A percentile compares a stretch with the other conserved stretches of the same genome.
These are phyloP conservation scores for Protonibea diacanthus DNA, from an alignment of 2,797 vertebrate genomes.

Conservation along the genomic window DNA sequence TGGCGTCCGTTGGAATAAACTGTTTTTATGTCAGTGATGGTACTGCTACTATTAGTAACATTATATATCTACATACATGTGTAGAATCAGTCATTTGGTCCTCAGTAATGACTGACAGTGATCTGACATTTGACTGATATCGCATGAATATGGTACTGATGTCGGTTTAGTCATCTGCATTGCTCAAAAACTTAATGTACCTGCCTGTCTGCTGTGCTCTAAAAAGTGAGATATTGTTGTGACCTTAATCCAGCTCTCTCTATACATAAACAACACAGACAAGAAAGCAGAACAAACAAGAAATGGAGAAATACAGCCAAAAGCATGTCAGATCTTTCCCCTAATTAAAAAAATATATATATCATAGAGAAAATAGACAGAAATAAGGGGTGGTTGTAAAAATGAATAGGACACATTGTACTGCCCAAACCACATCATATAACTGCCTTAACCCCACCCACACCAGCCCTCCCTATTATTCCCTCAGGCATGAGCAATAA, in stretches of 20 bases:
- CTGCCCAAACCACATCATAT: slow-evolving; percentile 28
- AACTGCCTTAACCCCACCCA: slow-evolving; percentile 11
- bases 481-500: slow-evolving; percentile 20
- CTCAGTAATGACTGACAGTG: neutral
- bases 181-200: neutral
- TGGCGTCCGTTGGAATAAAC: neutral
- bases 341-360: neutral
- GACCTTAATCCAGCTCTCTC: neutral
- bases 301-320: neutral
- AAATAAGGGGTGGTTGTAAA: neutral
- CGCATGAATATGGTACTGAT: neutral
- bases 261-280: neutral
- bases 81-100: neutral
- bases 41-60: neutral
- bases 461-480: slow-evolving; percentile 15
- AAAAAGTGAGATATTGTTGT: too few species aligned
- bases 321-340: neutral
- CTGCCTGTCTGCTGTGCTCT: too few species aligned
- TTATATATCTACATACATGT: neutral
- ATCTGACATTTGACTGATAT: neutral
- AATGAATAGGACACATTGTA: slow-evolving; percentile 18
- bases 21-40: neutral
- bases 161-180: neutral
- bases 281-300: neutral
- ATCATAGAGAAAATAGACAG: neutral